Conservation (phyloP, 2,888 invertebrate species). For the Mechanitis messenoides region DNA sequence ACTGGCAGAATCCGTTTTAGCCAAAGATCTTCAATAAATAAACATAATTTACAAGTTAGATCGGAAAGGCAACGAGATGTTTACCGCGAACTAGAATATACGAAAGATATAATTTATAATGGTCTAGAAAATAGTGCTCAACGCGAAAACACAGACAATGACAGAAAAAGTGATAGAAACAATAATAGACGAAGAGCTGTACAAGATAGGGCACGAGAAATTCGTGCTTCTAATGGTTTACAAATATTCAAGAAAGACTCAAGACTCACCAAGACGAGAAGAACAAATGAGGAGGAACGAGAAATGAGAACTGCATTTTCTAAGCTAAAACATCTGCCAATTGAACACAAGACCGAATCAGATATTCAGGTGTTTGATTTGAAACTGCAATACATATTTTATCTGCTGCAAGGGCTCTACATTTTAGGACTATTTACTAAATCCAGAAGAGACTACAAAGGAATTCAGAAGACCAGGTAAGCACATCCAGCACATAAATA, state of each 20-base stretch:
- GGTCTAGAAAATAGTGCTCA: too few relatives aligned
- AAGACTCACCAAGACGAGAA: background rate
- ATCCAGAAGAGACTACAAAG: slow-evolving; percentile 32
- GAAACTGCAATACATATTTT: slow-evolving; percentile 56
- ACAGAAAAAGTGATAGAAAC: too few relatives aligned
- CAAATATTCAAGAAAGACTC: background rate
- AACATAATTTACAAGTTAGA: background rate
- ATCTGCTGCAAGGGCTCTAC: slow-evolving; percentile 56
- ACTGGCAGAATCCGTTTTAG: background rate
- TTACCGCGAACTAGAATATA: background rate
- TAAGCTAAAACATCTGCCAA: background rate
- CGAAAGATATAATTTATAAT: background rate
- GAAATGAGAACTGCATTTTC: background rate
- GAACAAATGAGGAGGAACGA: background rate
- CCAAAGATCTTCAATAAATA: background rate
- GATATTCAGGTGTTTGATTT: slow-evolving; percentile 14
- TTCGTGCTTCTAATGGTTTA: background rate
- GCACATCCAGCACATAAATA: background rate
- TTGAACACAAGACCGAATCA: background rate
- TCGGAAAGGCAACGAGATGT: background rate
- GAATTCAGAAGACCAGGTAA: slow-evolving; percentile 18
- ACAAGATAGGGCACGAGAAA: background rate
- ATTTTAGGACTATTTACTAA: slow-evolving; percentile 49
- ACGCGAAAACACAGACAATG: too few relatives aligned
- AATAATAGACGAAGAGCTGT: background rate